A percentile compares a stretch with the other conserved stretches of the same genome.
Conservation (phyloP, 2,888 invertebrate genomes). For the Sisyra nigra region DNA sequence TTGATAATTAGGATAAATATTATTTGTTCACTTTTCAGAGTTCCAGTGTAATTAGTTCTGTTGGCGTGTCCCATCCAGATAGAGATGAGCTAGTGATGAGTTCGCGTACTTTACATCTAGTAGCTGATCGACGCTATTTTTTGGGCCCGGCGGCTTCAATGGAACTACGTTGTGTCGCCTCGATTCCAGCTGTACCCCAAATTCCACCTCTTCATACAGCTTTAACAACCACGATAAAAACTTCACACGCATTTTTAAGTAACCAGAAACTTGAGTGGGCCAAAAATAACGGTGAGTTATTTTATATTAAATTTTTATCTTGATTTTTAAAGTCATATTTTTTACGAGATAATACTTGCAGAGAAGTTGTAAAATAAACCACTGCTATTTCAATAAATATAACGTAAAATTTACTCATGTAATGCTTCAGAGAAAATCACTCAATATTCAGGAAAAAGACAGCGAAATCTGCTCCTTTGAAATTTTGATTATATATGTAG, state of each 20-base stretch:
- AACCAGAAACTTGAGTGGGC: slow-evolving; percentile 12
- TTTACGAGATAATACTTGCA: no score
- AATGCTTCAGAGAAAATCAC: no score
- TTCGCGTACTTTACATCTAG: neutral
- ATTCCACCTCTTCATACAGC: slow-evolving; percentile 3
- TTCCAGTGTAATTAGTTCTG: neutral
- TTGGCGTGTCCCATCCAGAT: neutral
- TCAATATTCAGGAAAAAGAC: no score
- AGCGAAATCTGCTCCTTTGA: no score
- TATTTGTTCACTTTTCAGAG: no score
- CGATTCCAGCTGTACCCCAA: slow-evolving; percentile 1
- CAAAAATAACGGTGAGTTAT: slow-evolving; percentile 8
- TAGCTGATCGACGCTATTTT: neutral
- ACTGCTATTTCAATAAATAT: no score
- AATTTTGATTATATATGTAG: no score
- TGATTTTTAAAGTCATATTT: no score
- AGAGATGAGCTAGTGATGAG: neutral
- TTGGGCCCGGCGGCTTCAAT: neutral
- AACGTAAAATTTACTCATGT: no score
- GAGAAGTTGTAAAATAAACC: no score
- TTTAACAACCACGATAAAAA: neutral
- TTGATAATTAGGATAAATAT: no score
- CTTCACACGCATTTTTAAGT: slow-evolving; percentile 8
- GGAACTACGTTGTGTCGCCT: slow-evolving; percentile 1
- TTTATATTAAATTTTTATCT: no score